A percentile compares a stretch with the other conserved stretches of the same genome.
phyloP scores from a whole-genome alignment of 1,140 invertebrate genomes.

The Drosophila erecta region DNA sequence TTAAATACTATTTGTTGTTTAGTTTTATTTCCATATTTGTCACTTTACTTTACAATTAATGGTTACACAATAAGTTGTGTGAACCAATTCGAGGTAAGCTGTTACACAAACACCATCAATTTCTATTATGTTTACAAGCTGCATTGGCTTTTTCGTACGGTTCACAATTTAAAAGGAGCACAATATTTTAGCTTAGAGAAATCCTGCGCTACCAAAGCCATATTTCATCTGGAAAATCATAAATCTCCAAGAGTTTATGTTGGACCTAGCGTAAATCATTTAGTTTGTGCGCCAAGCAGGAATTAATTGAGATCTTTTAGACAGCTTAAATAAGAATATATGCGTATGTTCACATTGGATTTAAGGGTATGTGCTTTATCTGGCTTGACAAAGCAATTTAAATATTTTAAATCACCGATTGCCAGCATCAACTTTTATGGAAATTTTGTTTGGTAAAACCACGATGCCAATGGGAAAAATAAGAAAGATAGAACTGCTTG shows the following conservation, averaged over 20 bases:
- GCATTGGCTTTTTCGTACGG: background rate
- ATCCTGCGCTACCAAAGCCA: constrained; percentile 9
- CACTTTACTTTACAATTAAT: background rate
- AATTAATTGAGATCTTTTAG: constrained; percentile 55
- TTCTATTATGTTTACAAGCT: constrained; percentile 2
- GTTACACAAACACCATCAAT: background rate
- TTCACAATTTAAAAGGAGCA: background rate
- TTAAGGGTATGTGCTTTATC: constrained; percentile 33
- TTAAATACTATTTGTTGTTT: no score
- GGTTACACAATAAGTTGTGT: background rate
- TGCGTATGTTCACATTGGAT: constrained; percentile 5
- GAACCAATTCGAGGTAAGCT: background rate
- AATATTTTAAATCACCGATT: constrained; percentile 61
- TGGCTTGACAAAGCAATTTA: constrained; percentile 42
- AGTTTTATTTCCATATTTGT: background rate
- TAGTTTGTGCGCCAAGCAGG: constrained; percentile 21
- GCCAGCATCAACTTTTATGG: constrained; percentile 60
- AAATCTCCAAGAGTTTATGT: constrained; percentile 22
- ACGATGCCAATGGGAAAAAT: constrained; percentile 70
- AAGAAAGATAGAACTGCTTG: constrained; percentile 48
- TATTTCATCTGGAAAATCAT: constrained; percentile 29
- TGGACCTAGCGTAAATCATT: constrained; percentile 37
- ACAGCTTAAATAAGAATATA: constrained; percentile 21
- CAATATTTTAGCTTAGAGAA: constrained; percentile 1
- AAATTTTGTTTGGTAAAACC: constrained; percentile 65